Evolutionary conservation across 2,888 invertebrate species (phyloP), one percentile per base, ranked within the genome.

Genomic region (Megaustenia siamemsis): DNA sequence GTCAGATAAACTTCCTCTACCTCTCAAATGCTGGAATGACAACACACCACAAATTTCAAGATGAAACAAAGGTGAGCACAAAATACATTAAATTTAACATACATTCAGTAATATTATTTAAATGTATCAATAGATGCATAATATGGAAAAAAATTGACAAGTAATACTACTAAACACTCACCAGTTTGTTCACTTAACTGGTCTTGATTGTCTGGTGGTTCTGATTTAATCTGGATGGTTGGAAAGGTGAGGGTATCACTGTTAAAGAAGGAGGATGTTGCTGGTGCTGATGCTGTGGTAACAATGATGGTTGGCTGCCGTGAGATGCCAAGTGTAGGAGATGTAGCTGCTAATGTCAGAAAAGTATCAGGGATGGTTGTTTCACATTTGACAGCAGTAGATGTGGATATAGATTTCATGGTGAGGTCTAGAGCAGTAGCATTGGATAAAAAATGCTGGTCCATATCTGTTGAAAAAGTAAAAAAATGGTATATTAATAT

Each of bases 381-480:
- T 60, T 93, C 93, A 84, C 86, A 28, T 89, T 86, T 63, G 86
- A 88, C 40, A 69, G 77, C 73, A 40, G 78, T 71, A 21, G 69
- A 81, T 75, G 85, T 83, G n/a, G 79, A 80, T 40, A 76, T 56
- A 28, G 79, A 66, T 75, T 95, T 95, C 83, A 95, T 94, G 91
- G 95, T 95, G 93, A 97, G 96, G 87, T 97, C 96, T 93, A 87
- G 85, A 60, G 90, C 89, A 53, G 86, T 86, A 93, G 97, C 97
- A 85, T 96, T 96, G 85, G 97, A 97, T 94, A 97, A 97, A 94
- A 97, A 97, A 93, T 97, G 97, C 1, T 92, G 90, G 94, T 97
- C 97, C 96, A 97, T 97, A 28, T 73, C 49, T 73, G 73, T 3
- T 18, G 73, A 32, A 49, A 73, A n/a, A 73, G 1, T n/a, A 28